Conservation (phyloP, 35 echinoderm and acorn worm species). For the Hemicentrotus pulcherrimus region DNA sequence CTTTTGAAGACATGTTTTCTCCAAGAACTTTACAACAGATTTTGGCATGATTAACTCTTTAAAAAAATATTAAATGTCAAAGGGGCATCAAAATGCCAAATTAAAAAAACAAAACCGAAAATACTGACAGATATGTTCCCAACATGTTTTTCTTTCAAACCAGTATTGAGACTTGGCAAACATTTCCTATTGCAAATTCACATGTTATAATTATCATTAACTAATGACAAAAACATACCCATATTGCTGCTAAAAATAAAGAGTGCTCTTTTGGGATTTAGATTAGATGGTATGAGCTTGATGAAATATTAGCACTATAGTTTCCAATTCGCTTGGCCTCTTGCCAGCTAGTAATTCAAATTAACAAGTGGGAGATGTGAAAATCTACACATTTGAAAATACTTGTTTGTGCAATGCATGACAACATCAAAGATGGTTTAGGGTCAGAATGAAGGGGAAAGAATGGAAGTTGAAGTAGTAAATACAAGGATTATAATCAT, state of each 20-base stretch:
- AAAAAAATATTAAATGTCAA: no score
- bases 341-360: neutral
- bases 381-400: neutral
- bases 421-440: neutral
- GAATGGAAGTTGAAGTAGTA: no score
- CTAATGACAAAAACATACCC: neutral
- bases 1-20: neutral
- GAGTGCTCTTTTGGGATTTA: constrained; percentile 10
- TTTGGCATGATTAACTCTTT: no score
- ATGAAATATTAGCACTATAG: neutral
- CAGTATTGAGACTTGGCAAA: neutral
- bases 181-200: neutral
- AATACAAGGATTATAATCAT: no score
- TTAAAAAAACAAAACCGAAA: neutral
- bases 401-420: neutral
- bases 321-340: neutral
- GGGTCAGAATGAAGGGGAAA: no score
- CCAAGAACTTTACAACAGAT: no score
- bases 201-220: neutral
- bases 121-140: neutral
- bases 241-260: constrained; percentile 14
- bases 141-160: neutral
- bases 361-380: neutral
- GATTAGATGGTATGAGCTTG: neutral
- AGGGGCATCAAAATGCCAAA: neutral